Conservation (phyloP, 2,797 vertebrate species). For the Semaprochilodus insignis region DNA sequence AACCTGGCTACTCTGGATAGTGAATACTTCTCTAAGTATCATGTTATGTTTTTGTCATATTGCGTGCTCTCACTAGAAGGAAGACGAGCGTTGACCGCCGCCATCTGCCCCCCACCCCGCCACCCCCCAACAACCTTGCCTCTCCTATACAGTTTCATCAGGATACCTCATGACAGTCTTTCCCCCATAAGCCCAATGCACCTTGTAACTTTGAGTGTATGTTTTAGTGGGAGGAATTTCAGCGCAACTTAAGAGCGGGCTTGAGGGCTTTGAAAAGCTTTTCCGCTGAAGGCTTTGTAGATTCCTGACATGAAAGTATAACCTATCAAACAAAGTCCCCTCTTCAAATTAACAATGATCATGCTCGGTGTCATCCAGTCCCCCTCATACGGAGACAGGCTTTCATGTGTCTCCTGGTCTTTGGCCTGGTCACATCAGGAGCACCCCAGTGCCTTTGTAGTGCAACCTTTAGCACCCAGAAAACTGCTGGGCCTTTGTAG, state of each 20-base stretch:
- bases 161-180: not conserved
- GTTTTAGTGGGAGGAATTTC: conserved; percentile 34
- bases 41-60: no score
- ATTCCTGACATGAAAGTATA: conserved; percentile 59
- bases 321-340: conserved; percentile 60
- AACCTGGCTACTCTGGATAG: no score
- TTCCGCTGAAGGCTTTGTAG: conserved; percentile 51
- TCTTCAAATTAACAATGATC: conserved; percentile 57
- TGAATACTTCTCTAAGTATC: no score
- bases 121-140: conserved; percentile 20
- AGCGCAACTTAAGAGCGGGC: conserved; percentile 37
- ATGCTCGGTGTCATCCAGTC: conserved; percentile 54
- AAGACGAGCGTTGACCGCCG: not conserved
- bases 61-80: no score
- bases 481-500: conserved; percentile 84
- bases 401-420: conserved; percentile 61
- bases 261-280: conserved; percentile 44
- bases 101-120: no score
- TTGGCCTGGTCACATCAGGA: conserved; percentile 62
- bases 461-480: conserved; percentile 81
- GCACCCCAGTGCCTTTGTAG: conserved; percentile 79
- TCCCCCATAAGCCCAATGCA: not conserved
- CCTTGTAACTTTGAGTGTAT: conserved; percentile 1
- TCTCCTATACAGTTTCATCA: conserved; percentile 6
- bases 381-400: conserved; percentile 45